Conservation (phyloP, 2,113 vertebrate species). For the Tychaedon coryphoeus region DNA sequence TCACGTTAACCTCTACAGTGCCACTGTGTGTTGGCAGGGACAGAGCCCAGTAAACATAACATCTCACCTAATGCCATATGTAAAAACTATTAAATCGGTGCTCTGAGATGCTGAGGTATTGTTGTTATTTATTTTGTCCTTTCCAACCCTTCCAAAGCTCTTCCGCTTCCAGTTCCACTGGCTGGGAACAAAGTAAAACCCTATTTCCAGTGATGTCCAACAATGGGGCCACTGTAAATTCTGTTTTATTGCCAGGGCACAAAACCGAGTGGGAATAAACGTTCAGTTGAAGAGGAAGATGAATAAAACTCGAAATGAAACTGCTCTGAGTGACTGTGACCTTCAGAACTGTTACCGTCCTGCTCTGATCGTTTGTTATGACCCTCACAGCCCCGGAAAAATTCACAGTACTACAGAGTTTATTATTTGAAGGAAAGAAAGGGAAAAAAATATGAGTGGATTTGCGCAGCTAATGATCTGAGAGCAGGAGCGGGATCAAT, state of each 20-base stretch:
- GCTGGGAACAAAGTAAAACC: neutral
- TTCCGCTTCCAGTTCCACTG: neutral
- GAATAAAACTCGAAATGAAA: slow-evolving; percentile 27
- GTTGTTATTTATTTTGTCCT: neutral
- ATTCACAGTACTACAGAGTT: neutral
- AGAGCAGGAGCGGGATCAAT: neutral
- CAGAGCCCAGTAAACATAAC: neutral
- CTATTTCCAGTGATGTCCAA: neutral
- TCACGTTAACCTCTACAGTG: slow-evolving; percentile 57
- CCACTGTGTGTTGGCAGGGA: slow-evolving; percentile 19
- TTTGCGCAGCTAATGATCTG: neutral
- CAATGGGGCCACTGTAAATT: neutral
- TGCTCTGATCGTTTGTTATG: neutral
- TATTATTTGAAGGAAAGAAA: neutral
- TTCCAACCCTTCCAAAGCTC: neutral
- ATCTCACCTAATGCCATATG: neutral
- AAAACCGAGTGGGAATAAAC: neutral
- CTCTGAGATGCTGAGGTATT: neutral
- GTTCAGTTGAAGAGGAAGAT: neutral
- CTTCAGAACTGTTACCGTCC: slow-evolving; percentile 26
- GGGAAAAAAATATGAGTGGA: neutral
- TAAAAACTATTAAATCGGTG: neutral
- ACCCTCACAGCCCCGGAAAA: neutral
- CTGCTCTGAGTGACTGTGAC: slow-evolving; percentile 8
- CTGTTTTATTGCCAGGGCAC: neutral